Evolutionary conservation across 2,888 invertebrate species (phyloP), one percentile per base, ranked within the genome.

Genomic region (Nemurella pictetii): DNA sequence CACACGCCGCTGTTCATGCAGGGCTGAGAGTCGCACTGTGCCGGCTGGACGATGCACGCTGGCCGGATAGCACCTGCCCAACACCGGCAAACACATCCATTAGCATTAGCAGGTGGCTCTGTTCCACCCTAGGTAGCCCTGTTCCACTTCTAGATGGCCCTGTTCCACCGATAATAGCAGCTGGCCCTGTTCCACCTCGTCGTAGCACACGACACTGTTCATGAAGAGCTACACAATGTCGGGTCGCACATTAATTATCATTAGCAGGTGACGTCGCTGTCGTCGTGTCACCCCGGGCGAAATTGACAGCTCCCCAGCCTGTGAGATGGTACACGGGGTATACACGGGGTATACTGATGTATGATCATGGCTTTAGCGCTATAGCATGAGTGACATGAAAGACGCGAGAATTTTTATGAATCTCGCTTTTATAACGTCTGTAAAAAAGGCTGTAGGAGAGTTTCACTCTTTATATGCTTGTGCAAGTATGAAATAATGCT

Each of bases 1-100:
- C 99, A 99, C 28, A 92, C 91, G 0, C 97, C 98, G 0, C 95
- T 95, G 89, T 98, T 97, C 90, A 96, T 94, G 89, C 99, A 99
- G 0, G 98, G 98, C 25, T 95, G 94, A 78, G 95, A 95, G 84
- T 94, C 94, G 89, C 97, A 97, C 88, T 96, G 96, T 87, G 95
- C 93, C 87, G 95, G 93, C 89, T 96, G 94, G 15, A 95, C 94
- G 89, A 96, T 96, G 89, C 98, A 98, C 27, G 97, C 95, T 9
- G 97, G 96, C 84, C 96, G 94, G 30, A 98, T 96, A 27, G 97
- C 96, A 26, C 96, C 97, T 97, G 91, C 7, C 26, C 55, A 55
- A 55, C 9, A 20, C 55, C 1, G 5, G 4, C 5, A 15, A 12
- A 20, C 55, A 20, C 20, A 55, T 55, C 20, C 9, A 20, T 55